Base-by-base conservation (phyloP, 2,888 invertebrate species). In the Eilema griseolum region DNA sequence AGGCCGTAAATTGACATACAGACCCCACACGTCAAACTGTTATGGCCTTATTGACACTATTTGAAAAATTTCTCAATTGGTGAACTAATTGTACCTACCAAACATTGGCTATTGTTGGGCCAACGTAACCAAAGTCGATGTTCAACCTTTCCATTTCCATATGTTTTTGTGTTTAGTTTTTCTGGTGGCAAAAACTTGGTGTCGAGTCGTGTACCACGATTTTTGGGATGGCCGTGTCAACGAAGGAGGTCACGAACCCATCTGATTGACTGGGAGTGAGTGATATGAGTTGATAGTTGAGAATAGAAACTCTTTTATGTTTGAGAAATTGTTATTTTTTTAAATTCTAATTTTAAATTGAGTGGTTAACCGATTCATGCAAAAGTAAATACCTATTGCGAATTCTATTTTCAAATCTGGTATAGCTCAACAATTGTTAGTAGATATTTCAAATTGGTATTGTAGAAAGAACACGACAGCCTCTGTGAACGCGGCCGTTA, bases 161-260 rank as follows among this genome's bases (percentile, higher is more conserved):
- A 46, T 52, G 37, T 62, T 70, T 72, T 71, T 70, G 46, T 4
- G 8, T 3, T 1, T 23, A 61, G 16, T 57, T 33, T 72, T 74
- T 74, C 61, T 77, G 56, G 46, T 70, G 61, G 73, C 76, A 72
- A 74, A 76, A 79, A 75, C 69, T 11, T 41, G 57, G 70, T 79
- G 64, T 78, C 73, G 71, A 80, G 69, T 78, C 80, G 80, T 80
- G 81, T 60, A 52, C 69, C 78, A 82, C 80, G 82, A 73, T 69
- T 69, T 57, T 69, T 75, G 63, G 63, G 69, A 63, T 69, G 67
- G 33, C 72, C 83, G 81, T 83, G 82, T 81, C 82, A 82, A 81
- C 77, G 71, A 52, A 71, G 73, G 59, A 72, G 76, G 81, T 82
- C 82, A 82, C 83, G 82, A 79, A 59, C 46, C 46, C 10, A 57